Percentiles rank a stretch among this genome's conserved stretches.
phyloP scores from a whole-genome alignment of 2,888 invertebrate species.

The Tetheella fluctuosa region DNA sequence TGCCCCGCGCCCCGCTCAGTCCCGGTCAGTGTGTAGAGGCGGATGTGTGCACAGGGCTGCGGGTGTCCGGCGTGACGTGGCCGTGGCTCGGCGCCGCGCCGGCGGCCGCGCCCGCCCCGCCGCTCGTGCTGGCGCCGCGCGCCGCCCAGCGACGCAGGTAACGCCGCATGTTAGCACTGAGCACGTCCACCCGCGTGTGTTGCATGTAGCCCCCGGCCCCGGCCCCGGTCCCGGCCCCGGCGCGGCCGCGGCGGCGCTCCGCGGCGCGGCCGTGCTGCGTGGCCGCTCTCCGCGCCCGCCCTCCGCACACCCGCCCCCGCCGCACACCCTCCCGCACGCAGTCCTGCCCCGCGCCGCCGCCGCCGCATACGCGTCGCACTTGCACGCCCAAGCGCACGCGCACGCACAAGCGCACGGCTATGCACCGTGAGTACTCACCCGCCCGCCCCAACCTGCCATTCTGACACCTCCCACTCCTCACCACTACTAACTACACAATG shows the following conservation, averaged over 20 bases:
- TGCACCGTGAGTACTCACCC: constrained; percentile 91
- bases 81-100: constrained; percentile 88
- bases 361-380: constrained; percentile 89
- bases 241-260: constrained; percentile 66
- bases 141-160: constrained; percentile 91
- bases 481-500: background rate
- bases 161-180: constrained; percentile 43
- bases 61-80: constrained; percentile 90
- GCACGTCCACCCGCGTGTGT: constrained; percentile 54
- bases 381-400: constrained; percentile 89
- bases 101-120: constrained; percentile 85
- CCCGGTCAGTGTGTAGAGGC: constrained; percentile 58
- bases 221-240: constrained; percentile 53
- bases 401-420: constrained; percentile 89
- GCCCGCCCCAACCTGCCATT: background rate
- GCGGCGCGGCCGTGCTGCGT: constrained; percentile 86
- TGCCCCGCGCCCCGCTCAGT: background rate
- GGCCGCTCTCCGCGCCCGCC: constrained; percentile 88
- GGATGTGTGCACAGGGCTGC: constrained; percentile 87
- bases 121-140: constrained; percentile 89
- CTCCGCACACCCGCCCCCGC: constrained; percentile 86
- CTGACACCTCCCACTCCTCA: background rate
- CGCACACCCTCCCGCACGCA: constrained; percentile 89
- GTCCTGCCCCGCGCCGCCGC: constrained; percentile 88
- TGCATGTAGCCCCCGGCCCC: constrained; percentile 88